phyloP scores from a whole-genome alignment of 2,888 invertebrate genomes.

The Trisateles emortualis region DNA sequence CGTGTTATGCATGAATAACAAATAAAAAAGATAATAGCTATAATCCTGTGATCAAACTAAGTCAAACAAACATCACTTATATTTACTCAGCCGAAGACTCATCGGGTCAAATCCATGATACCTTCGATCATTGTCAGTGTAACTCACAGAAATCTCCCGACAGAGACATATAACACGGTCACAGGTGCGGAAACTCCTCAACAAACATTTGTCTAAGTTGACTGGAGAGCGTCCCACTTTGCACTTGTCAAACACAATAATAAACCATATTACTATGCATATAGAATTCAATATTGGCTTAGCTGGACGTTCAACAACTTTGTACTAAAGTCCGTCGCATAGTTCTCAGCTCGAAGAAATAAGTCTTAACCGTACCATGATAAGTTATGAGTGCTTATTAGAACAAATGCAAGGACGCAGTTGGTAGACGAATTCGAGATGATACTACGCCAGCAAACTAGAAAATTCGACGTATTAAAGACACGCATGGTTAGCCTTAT shows the following conservation, averaged over 20 bases:
- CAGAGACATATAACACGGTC: conserved; percentile 61
- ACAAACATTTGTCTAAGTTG: conserved; percentile 68
- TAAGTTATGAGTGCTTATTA: conserved; percentile 47
- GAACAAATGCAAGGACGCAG: conserved; percentile 35
- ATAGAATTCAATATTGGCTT: conserved; percentile 31
- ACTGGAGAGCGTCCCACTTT: conserved; percentile 42
- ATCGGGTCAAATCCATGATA: conserved; percentile 40
- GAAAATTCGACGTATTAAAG: no score
- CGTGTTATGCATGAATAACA: no score
- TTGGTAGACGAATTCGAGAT: conserved; percentile 18
- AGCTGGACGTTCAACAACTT: conserved; percentile 19
- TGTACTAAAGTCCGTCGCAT: conserved; percentile 41
- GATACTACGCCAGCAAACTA: no score
- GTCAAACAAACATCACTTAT: conserved; percentile 14
- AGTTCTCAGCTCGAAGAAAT: conserved; percentile 46
- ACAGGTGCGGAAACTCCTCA: conserved; percentile 64
- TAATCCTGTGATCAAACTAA: conserved; percentile 1
- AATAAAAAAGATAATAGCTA: not conserved
- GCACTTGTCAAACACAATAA: conserved; percentile 40
- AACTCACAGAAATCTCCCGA: conserved; percentile 54
- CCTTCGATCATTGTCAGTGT: conserved; percentile 66
- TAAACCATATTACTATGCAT: conserved; percentile 36
- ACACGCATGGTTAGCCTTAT: no score
- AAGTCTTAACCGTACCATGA: conserved; percentile 44
- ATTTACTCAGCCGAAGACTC: conserved; percentile 17